Evolutionary conservation across 1,140 invertebrate genomes (phyloP).

Genomic region (Protaetia brevitarsis): DNA sequence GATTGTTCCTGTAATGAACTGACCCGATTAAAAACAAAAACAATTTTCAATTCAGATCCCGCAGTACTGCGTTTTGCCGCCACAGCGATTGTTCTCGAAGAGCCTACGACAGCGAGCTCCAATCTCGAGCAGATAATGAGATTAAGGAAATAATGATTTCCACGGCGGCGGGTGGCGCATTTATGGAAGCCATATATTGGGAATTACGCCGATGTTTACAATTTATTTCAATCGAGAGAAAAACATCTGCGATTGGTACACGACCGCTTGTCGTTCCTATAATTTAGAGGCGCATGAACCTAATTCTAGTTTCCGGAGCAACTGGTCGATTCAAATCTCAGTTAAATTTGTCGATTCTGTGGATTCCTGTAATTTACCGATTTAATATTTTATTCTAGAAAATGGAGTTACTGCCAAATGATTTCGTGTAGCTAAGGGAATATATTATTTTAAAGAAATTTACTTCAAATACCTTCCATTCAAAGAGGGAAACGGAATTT

Average conservation of each 20-base stretch:
- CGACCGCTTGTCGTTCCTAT: too few species aligned
- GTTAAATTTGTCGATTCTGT: too few species aligned
- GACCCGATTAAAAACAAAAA: conserved; percentile 9
- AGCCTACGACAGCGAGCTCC: neutral
- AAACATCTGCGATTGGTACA: neutral
- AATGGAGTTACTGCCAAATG: too few species aligned
- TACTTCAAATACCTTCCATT: too few species aligned
- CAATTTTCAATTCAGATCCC: neutral
- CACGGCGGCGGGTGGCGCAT: neutral
- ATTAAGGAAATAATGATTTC: conserved; percentile 10
- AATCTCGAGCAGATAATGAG: neutral
- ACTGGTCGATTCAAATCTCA: too few species aligned
- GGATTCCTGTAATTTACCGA: too few species aligned
- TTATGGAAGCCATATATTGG: neutral
- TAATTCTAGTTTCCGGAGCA: too few species aligned
- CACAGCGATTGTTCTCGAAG: neutral
- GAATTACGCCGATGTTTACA: neutral
- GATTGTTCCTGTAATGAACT: conserved; percentile 7
- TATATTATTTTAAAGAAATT: too few species aligned
- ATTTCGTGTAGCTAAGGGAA: too few species aligned
- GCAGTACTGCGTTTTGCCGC: neutral
- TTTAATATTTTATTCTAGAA: too few species aligned
- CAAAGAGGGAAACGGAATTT: neutral
- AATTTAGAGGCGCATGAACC: too few species aligned
- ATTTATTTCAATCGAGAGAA: neutral